These are phyloP conservation scores for Nomada hirtipes DNA, from an alignment of 2,888 invertebrate genomes.

Conservation along the genomic window DNA sequence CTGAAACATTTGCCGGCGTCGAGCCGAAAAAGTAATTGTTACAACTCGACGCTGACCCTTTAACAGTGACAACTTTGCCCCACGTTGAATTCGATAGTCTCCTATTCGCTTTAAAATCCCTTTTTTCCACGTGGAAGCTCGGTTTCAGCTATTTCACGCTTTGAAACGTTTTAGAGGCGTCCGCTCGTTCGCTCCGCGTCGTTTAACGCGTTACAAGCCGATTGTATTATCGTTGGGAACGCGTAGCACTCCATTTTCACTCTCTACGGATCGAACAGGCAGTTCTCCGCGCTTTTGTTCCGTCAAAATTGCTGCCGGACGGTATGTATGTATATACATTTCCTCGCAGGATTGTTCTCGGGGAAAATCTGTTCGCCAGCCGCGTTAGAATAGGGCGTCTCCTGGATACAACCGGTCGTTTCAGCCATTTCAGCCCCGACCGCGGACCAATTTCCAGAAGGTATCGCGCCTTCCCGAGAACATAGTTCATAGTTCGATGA, in stretches of 20 bases:
- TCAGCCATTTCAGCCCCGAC: neutral
- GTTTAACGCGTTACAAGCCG: conserved; percentile 53
- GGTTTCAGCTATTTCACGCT: conserved; percentile 40
- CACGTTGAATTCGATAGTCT: conserved; percentile 40
- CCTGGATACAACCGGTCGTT: neutral
- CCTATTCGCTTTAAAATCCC: conserved; percentile 59
- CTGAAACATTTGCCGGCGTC: conserved; percentile 4
- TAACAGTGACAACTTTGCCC: conserved; percentile 28
- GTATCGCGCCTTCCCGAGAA: neutral
- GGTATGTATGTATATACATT: too few species aligned
- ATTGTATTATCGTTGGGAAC: conserved; percentile 39
- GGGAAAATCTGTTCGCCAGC: too few species aligned
- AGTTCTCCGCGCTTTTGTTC: conserved; percentile 11
- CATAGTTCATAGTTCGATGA: conserved; percentile 12
- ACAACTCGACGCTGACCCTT: conserved; percentile 24
- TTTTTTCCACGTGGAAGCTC: conserved; percentile 32
- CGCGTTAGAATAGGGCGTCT: neutral
- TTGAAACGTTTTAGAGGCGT: conserved; percentile 39
- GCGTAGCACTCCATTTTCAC: conserved; percentile 44
- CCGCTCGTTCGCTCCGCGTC: conserved; percentile 29
- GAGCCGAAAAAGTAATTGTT: conserved; percentile 30
- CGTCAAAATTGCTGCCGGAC: neutral
- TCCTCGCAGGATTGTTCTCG: too few species aligned
- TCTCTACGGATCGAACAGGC: conserved; percentile 37
- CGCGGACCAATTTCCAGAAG: neutral